A percentile compares a stretch with the other conserved stretches of the same genome.
Evolutionary conservation across 2,888 invertebrate species (phyloP).

Genomic region (Caenorhabditis uteleia): DNA sequence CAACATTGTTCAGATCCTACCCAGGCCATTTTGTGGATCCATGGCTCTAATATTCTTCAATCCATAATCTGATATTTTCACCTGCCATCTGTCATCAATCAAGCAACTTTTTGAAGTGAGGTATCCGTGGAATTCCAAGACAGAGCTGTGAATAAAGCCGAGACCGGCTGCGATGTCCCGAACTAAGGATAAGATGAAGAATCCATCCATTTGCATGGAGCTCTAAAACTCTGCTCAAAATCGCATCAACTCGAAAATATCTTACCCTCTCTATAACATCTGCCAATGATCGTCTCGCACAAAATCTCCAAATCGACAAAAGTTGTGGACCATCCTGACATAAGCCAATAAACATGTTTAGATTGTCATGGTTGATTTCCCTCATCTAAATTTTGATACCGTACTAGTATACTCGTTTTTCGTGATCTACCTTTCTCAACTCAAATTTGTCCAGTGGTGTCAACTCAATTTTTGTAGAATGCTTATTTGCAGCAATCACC

Average conservation of each 20-base stretch:
- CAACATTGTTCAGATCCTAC: constrained; percentile 30
- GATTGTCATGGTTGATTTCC: constrained; percentile 67
- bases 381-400: too few species aligned
- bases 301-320: constrained; percentile 62
- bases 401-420: too few species aligned
- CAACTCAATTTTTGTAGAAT: constrained; percentile 14
- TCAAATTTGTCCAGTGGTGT: constrained; percentile 15
- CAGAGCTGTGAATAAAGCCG: constrained; percentile 43
- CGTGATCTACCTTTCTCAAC: constrained; percentile 48
- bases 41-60: constrained; percentile 13
- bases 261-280: constrained; percentile 48
- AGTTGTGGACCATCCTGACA: constrained; percentile 57
- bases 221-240: too few species aligned
- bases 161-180: constrained; percentile 49
- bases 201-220: constrained; percentile 50
- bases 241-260: too few species aligned
- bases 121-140: constrained; percentile 40
- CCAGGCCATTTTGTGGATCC: constrained; percentile 35
- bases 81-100: constrained; percentile 60
- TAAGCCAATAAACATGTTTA: constrained; percentile 63
- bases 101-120: constrained; percentile 48
- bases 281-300: constrained; percentile 49
- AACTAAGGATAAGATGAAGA: constrained; percentile 50
- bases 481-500: constrained; percentile 35
- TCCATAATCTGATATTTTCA: constrained; percentile 55